Conservation (phyloP, 2,113 vertebrate genomes). For the Accipiter cooperii region DNA sequence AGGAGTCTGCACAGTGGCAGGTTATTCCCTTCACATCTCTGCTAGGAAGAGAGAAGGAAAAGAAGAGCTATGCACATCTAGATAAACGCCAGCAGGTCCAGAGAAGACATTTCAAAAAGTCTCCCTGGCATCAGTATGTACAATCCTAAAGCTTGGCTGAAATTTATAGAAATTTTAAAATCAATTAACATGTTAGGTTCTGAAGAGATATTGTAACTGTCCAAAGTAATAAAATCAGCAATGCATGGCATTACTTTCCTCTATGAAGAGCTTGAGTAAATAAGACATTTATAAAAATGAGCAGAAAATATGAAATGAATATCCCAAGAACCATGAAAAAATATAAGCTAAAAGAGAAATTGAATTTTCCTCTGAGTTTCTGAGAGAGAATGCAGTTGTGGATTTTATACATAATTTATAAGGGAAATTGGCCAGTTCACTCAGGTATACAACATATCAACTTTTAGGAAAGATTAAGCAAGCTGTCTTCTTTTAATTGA, state of each 20-base stretch:
- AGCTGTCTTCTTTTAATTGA: constrained; percentile 76
- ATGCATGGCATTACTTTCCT: constrained; percentile 71
- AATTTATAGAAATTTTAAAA: constrained; percentile 71
- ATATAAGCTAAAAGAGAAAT: constrained; percentile 72
- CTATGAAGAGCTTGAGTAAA: constrained; percentile 76
- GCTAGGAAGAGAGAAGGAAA: background rate
- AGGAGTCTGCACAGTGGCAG: background rate
- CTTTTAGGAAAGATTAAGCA: constrained; percentile 75
- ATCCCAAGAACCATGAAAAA: constrained; percentile 75
- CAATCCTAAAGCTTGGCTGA: constrained; percentile 15
- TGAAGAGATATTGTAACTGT: constrained; percentile 71
- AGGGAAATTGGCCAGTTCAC: constrained; percentile 75
- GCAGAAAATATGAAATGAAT: constrained; percentile 74
- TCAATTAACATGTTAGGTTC: constrained; percentile 72
- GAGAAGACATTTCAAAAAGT: background rate
- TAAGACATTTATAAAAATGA: constrained; percentile 77
- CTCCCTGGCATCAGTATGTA: background rate
- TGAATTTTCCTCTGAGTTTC: constrained; percentile 73
- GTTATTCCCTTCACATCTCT: background rate
- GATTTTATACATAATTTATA: constrained; percentile 80
- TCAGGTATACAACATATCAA: constrained; percentile 74
- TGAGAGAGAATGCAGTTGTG: constrained; percentile 57
- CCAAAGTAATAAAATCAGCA: constrained; percentile 77
- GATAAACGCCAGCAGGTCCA: background rate
- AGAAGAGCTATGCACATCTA: background rate